Conservation (phyloP, 1,140 invertebrate genomes). For the Eciton burchellii region DNA sequence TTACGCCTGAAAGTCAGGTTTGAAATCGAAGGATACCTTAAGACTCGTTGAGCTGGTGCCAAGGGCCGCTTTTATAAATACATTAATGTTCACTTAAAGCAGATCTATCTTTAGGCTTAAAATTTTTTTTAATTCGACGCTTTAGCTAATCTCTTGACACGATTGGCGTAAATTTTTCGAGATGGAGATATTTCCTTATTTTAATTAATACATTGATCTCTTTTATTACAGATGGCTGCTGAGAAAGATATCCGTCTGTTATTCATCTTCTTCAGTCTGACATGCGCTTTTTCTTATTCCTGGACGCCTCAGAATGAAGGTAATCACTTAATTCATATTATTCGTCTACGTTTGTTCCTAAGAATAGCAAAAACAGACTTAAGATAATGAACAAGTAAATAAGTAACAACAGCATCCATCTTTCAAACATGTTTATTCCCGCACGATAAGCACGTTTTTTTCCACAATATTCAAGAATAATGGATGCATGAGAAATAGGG, state of each 20-base stretch:
- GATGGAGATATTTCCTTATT: not conserved
- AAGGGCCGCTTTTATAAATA: slow-evolving; percentile 54
- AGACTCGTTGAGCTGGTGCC: slow-evolving; percentile 28
- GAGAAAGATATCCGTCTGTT: slow-evolving; percentile 78
- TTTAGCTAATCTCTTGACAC: not conserved
- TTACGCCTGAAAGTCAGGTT: slow-evolving; percentile 34
- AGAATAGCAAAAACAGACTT: not conserved
- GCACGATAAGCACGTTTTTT: not conserved
- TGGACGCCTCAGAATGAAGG: slow-evolving; percentile 70
- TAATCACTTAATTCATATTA: slow-evolving; percentile 61
- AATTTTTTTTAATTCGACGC: slow-evolving; percentile 15
- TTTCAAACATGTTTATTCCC: not conserved
- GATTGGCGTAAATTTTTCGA: not conserved
- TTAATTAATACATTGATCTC: slow-evolving; percentile 19
- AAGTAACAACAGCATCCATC: not conserved
- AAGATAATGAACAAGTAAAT: too few relatives aligned
- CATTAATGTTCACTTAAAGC: slow-evolving; percentile 54
- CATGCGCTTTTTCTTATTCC: slow-evolving; percentile 76
- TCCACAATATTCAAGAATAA: not conserved
- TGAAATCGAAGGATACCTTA: slow-evolving; percentile 38
- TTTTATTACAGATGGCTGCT: slow-evolving; percentile 80
- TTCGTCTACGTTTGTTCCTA: not conserved
- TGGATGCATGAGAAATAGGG: slow-evolving; percentile 1
- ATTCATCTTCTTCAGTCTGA: slow-evolving; percentile 76
- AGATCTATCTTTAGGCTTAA: slow-evolving; percentile 37